A percentile compares a stretch with the other conserved stretches of the same genome.
Evolutionary conservation across 2,888 invertebrate species (phyloP).

Genomic region (Metacarcinus magister): DNA sequence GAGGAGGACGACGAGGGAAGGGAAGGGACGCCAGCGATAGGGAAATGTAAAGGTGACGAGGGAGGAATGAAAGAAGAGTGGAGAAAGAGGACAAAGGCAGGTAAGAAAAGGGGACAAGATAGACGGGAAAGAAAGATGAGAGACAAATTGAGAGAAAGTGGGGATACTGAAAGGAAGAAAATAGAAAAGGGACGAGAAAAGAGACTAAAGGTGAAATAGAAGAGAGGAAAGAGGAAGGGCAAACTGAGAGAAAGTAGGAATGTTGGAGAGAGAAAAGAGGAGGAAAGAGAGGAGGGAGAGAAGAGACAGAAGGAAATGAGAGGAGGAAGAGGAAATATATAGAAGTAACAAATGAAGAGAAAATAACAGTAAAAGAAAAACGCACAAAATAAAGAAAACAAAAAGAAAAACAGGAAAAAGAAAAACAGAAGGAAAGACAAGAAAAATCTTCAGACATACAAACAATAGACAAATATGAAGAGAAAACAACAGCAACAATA

Average conservation of each 20-base stretch:
- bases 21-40: background rate
- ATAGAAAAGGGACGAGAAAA: too few species aligned
- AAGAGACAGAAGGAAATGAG: too few species aligned
- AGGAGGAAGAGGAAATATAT: too few species aligned
- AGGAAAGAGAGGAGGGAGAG: background rate
- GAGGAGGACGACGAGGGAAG: background rate
- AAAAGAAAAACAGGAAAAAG: background rate
- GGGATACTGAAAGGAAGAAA: background rate
- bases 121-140: background rate
- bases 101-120: background rate
- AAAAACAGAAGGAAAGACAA: background rate
- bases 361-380: too few species aligned
- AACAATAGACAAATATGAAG: background rate
- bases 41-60: background rate
- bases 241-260: background rate
- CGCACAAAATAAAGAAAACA: background rate
- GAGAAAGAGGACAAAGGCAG: background rate
- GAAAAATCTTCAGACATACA: background rate
- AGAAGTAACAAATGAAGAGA: too few species aligned
- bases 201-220: background rate
- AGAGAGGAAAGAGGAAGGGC: background rate
- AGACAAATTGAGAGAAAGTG: background rate
- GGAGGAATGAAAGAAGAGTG: background rate
- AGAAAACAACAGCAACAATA: background rate
- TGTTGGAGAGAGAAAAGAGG: background rate